Base-by-base conservation (phyloP, 2,797 vertebrate species). In the Hylomyscus alleni region DNA sequence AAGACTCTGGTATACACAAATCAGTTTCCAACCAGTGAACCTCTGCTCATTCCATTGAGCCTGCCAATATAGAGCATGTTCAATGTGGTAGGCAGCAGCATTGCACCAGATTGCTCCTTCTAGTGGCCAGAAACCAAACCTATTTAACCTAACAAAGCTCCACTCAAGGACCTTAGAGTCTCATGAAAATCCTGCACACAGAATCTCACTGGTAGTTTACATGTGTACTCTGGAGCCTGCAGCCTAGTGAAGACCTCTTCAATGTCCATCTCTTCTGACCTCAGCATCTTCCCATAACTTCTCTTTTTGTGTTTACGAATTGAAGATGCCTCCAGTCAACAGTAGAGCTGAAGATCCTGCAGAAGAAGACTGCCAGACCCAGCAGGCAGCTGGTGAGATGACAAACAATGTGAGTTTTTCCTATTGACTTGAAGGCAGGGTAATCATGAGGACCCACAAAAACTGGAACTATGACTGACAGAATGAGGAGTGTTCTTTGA, bases 391-490 rank as follows among this genome's bases (percentile, higher is more conserved):
- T 1, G 85, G 86, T 24, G 54, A 94, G 60, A 24, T 2, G 56
- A 90, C 54, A 44, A 89, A 62, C 0, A 15, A 4, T 29, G 10
- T 1, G 58, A 81, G 89, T n/a, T 88, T 37, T 89, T 34, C 10
- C 75, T 34, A n/a, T 62, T 69, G 89, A 40, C n/a, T 31, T 81
- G 37, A 82, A 2, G 6, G n/a, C 69, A 31, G 62, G 88, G 26
- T 82, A 93, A 92, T 73, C 95, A 94, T 75, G 3, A 72, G 85
- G 91, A 83, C 78, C 91, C 60, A 92, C 6, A 0, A 17, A 9
- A 89, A 90, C 89, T 50, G n/a, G 78, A 77, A 37, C 89, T 94
- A 84, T 75, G 95, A 87, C 93, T 17, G 50, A 85, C 81, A 92
- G 93, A 91, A 95, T 12, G 8, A 96, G 31, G 4, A 17, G 31